Base-by-base conservation (phyloP, 2,888 invertebrate species). In the Pycnomerus fuliginosus region DNA sequence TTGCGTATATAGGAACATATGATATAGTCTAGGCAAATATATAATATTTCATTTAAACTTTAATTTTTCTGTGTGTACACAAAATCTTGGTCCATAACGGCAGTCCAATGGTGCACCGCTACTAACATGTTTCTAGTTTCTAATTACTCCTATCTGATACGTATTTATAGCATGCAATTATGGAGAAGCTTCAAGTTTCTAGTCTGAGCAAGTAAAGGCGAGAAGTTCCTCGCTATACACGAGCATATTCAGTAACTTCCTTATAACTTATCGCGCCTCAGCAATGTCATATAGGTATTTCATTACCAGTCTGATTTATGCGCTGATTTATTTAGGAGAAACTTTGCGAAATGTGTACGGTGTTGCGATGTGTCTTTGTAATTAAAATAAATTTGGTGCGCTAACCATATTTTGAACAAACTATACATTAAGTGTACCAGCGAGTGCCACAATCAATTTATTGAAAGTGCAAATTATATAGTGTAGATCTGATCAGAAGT, bases 91-190 rank as follows among this genome's bases (percentile, higher is more conserved):
- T 23, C 39, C 24, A 39, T 38, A 27, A 33, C 27, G 28, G 30
- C 15, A 7, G 16, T 5, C 11, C 12, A 25, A 11, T 22, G 15
- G 22, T 24, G 10, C 15, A 14, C 23, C 11, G 39, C 41, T 41
- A 17, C 37, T 36, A 49, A 31, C 49, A 55, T 55, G 56, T 55
- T 49, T 61, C 58, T 49, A 56, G 62, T 61, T 64, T 60, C 69
- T 69, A 70, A 70, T 70, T 70, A 67, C 68, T 68, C 65, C 65
- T 68, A 70, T 70, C 69, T 68, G 70, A 69, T 69, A 68, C 66
- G 69, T 70, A 70, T 70, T 70, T 70, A 70, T 68, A 61, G 67
- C 60, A 45, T 54, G 68, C 68, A 70, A 70, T 70, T 70, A 70
- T 64, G 68, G 64, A 62, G 62, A 52, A 61, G 69, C 67, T 61